Conservation (phyloP, 1,140 invertebrate genomes). For the Bombus waltoni region DNA sequence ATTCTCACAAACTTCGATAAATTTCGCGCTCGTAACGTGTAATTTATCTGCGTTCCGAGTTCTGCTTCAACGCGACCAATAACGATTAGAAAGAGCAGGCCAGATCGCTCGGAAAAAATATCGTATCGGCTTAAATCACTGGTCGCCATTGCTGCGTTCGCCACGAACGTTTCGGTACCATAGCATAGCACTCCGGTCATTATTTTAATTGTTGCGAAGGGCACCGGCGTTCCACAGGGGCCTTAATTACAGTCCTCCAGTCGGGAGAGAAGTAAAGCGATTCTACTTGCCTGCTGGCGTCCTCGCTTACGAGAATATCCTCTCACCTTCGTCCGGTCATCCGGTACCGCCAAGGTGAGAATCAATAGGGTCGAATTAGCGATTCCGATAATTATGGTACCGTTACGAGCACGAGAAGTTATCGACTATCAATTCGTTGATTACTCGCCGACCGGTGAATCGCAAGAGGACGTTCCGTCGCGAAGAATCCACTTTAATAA, state of each 20-base stretch:
- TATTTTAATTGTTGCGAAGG: slow-evolving; percentile 79
- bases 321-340: slow-evolving; percentile 37
- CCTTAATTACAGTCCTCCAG: slow-evolving; percentile 73
- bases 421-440: slow-evolving; percentile 1
- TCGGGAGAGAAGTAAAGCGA: slow-evolving; percentile 61
- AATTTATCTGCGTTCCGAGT: slow-evolving; percentile 68
- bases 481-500: neutral
- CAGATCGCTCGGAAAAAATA: slow-evolving; percentile 54
- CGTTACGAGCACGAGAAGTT: slow-evolving; percentile 26
- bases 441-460: neutral
- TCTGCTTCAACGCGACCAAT: slow-evolving; percentile 58
- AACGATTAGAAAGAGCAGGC: slow-evolving; percentile 60
- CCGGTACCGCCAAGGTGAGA: slow-evolving; percentile 53
- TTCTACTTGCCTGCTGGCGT: slow-evolving; percentile 69
- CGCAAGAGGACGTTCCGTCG: no score
- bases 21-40: slow-evolving; percentile 43
- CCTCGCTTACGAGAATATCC: slow-evolving; percentile 55
- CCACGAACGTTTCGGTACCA: slow-evolving; percentile 36
- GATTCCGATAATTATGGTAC: slow-evolving; percentile 54
- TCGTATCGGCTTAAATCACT: slow-evolving; percentile 69
- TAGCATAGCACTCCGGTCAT: slow-evolving; percentile 64
- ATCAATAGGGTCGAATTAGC: slow-evolving; percentile 58
- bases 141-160: slow-evolving; percentile 38
- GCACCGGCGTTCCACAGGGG: slow-evolving; percentile 59
- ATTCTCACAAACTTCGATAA: slow-evolving; percentile 56